A percentile compares a stretch with the other conserved stretches of the same genome.
phyloP scores from a whole-genome alignment of 53 echinoderm and acorn worm genomes.

The Holothuria scabra region DNA sequence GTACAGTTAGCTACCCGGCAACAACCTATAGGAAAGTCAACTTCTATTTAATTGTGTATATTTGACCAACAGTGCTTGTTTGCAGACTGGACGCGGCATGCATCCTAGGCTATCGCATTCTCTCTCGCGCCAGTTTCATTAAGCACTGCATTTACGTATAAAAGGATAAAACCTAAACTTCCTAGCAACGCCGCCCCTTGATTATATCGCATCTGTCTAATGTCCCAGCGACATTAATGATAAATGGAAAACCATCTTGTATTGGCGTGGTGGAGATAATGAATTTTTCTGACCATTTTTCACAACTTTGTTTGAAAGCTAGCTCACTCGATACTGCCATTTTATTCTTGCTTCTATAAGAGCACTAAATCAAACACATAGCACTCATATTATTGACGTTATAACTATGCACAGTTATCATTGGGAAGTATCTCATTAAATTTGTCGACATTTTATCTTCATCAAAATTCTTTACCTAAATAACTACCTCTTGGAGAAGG shows the following conservation, averaged over 20 bases:
- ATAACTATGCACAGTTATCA: conserved; percentile 5
- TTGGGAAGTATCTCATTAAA: conserved; percentile 10
- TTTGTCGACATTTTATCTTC: conserved; percentile 5
- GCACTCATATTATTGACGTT: neutral
- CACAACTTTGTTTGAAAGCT: conserved; percentile 39
- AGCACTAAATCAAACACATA: conserved; percentile 28
- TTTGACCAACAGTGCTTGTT: conserved; percentile 35
- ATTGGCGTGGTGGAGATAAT: conserved; percentile 33
- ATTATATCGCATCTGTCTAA: conserved; percentile 11
- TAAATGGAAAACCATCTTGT: neutral
- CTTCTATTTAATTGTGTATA: conserved; percentile 26
- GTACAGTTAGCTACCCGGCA: neutral
- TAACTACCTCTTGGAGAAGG: no score
- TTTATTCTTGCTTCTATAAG: neutral
- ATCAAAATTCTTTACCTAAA: neutral
- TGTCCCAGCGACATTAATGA: conserved; percentile 23
- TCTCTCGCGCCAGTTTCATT: conserved; percentile 24
- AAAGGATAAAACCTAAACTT: conserved; percentile 9
- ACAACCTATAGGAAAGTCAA: conserved; percentile 7
- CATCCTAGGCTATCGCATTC: conserved; percentile 16
- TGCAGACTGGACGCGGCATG: conserved; percentile 7
- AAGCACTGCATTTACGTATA: neutral
- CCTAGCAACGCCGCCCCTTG: conserved; percentile 18
- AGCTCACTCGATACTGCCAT: conserved; percentile 22
- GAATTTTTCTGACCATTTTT: conserved; percentile 28